These are phyloP conservation scores for Tokudaia tokunoshimensis DNA, from an alignment of 2,797 vertebrate genomes.

Conservation along the genomic window DNA sequence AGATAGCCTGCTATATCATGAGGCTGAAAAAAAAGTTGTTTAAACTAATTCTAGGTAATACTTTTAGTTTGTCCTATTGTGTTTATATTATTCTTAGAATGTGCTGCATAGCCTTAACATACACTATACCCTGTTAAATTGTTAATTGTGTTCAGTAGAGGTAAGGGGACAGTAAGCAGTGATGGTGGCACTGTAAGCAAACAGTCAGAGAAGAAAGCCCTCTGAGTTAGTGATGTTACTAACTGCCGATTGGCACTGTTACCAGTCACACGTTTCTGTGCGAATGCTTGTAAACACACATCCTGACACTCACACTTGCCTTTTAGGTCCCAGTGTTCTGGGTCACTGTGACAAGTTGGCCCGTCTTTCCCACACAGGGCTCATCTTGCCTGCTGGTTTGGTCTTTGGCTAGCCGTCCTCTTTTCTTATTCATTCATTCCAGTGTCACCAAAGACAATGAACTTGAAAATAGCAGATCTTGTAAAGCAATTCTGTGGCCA, in stretches of 20 bases:
- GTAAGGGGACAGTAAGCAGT: not conserved
- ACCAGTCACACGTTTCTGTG: not conserved
- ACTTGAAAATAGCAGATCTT: slow-evolving; percentile 19
- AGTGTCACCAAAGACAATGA: not conserved
- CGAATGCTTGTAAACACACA: not conserved
- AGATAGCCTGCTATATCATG: not conserved
- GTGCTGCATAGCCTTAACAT: not conserved
- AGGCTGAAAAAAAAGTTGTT: not conserved
- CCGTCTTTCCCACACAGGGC: no score
- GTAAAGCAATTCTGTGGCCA: not conserved
- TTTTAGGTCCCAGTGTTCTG: not conserved
- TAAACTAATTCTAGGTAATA: not conserved
- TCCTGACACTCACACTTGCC: not conserved
- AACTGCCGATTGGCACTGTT: not conserved
- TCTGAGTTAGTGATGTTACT: not conserved
- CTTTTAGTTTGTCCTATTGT: not conserved
- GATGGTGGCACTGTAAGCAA: not conserved
- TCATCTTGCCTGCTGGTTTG: not conserved
- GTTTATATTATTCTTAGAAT: not conserved
- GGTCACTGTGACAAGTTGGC: not conserved
- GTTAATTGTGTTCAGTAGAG: not conserved
- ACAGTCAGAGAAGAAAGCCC: not conserved
- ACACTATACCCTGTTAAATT: not conserved
- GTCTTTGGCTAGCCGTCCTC: not conserved
- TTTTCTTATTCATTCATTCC: not conserved